Base-by-base conservation (phyloP, 2,113 vertebrate genomes). In the rat (Rattus norvegicus) region DNA sequence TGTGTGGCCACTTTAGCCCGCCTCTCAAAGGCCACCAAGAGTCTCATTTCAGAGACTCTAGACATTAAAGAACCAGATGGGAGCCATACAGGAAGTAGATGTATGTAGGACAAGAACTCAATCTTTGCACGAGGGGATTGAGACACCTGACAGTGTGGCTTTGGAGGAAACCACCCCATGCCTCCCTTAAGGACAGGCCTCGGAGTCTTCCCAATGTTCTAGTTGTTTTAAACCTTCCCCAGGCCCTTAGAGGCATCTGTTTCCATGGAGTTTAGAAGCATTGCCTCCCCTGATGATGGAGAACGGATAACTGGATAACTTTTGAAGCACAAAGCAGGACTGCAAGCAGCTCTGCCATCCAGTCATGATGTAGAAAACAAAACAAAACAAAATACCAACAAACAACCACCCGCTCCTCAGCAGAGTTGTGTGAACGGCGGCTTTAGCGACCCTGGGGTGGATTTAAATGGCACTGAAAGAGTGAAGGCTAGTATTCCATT, bases 241-340 rank as follows among this genome's bases (percentile, higher is more conserved):
- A 2, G 12, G 33, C 2, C 70, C 91, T 5, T n/a, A 8, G 28
- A 33, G 39, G 5, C 28, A 0, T 24, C 7, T 26, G 30, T 36
- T 56, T 56, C 49, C 19, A 43, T 49, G 43, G 77, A 28, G 13
- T 36, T 70, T 33, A 56, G 95, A 87, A 28, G 17, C 0, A 1
- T 7, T 26, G 16, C 76, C 5, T 19, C 11, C 4, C 47, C 1
- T 4, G 54, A 20, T 12, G 8, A 39, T 0, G 26, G 33, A 65
- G 22, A n/a, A 22, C 0, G 1, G 22, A 54, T 13, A 73, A 5
- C n/a, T 20, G 33, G 3, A 2, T 24, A 3, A 8, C 3, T 28
- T 86, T 26, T 13, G 7, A 17, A 63, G 0, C 30, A 33, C 12
- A 36, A 2, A 2, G 33, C 16, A 1, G 2, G 6, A 1, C 11